Evolutionary conservation across 2,888 invertebrate species (phyloP), one percentile per base, ranked within the genome.

Genomic region (Aspidiotus destructor): DNA sequence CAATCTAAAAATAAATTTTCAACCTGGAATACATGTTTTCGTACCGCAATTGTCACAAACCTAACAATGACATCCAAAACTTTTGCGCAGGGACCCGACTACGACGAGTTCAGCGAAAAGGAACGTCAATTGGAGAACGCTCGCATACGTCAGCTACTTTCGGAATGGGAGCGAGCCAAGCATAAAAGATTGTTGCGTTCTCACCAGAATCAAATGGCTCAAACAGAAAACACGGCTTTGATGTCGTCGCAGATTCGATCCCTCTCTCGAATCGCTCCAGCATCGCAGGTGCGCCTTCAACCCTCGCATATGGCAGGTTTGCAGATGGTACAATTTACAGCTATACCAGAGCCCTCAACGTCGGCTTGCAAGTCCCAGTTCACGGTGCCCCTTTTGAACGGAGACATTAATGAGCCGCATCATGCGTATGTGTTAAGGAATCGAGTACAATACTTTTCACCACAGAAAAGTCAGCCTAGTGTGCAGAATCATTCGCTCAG

Each of bases 351-450:
- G 17, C 61, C 6, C 44, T 28, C 28, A 28, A 63, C 48, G 53
- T 54, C 28, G 7, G 5, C 63, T 13, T 41, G 63, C 41, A 60
- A 67, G 15, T 42, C 42, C 48, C 57, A 60, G 52, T 67, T 67
- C 44, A 48, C 67, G 58, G 60, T 67, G 67, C 67, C 67, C 42
- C 67, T 60, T 48, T 48, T 67, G 60, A 67, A 67, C 58, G 67
- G 67, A 60, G 67, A 67, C 60, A 52, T 60, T 67, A 44, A 58
- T 40, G 60, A 52, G 60, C 58, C 57, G 28, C 60, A 67, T 40
- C 67, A 55, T 10, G 58, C 60, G 40, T 58, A 44, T 40, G 60
- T 52, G 44, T 42, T 67, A 57, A 42, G 60, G 48, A 58, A 67
- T 13, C 58, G 60, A 42, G 40, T 28, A 52, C 67, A 67, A 60